A percentile compares a stretch with the other conserved stretches of the same genome.
Conservation (phyloP, 1,140 invertebrate species). For the Ylistrum balloti region DNA sequence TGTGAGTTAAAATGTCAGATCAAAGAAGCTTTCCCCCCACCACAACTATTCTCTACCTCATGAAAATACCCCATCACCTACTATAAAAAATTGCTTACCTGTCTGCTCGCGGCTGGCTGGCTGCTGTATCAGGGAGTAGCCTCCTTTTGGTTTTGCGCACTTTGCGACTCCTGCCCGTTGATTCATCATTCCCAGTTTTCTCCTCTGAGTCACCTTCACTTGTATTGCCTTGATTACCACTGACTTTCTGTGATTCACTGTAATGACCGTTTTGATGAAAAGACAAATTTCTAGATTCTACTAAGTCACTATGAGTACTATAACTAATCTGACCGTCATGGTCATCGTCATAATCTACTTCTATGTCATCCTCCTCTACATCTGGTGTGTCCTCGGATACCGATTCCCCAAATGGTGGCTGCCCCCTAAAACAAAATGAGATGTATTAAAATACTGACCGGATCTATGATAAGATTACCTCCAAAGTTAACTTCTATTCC, state of each 20-base stretch:
- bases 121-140: neutral
- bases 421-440: neutral
- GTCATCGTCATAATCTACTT: conserved; percentile 41
- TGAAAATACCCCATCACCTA: neutral
- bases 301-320: neutral
- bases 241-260: neutral
- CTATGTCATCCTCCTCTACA: conserved; percentile 40
- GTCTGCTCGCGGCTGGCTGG: neutral
- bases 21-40: neutral
- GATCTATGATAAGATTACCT: too few species aligned
- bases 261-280: conserved; percentile 5
- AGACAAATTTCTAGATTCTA: conserved; percentile 9
- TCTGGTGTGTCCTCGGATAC: conserved; percentile 23
- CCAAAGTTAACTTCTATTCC: too few species aligned
- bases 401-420: neutral
- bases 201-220: neutral
- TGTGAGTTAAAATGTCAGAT: neutral
- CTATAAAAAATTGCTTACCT: conserved; percentile 39
- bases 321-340: neutral
- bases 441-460: too few species aligned
- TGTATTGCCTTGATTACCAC: neutral
- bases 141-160: neutral
- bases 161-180: neutral
- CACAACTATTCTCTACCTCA: neutral
- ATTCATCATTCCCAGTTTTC: neutral